Percentiles rank a stretch among this genome's conserved stretches.
phyloP scores from a whole-genome alignment of 2,888 invertebrate genomes.

The Bedellia somnulentella region DNA sequence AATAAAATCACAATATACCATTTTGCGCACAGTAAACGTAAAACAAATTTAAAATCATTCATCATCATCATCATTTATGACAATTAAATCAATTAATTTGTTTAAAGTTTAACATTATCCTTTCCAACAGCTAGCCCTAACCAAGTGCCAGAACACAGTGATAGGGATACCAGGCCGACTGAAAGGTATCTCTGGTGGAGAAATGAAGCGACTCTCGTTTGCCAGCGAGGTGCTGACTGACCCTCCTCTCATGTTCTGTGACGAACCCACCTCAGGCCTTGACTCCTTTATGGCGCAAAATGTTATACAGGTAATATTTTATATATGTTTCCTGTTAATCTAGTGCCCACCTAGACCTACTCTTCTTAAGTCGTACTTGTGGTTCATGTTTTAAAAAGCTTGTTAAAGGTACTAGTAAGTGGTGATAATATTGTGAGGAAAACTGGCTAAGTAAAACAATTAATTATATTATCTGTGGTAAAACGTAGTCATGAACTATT shows the following conservation, averaged over 20 bases:
- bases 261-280: constrained; percentile 95
- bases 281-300: constrained; percentile 97
- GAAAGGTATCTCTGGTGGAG: constrained; percentile 95
- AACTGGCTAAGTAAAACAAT: no score
- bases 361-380: no score
- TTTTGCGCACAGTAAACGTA: no score
- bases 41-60: no score
- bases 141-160: constrained; percentile 86
- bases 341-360: neutral
- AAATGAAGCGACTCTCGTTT: constrained; percentile 92
- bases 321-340: neutral
- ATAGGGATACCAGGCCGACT: constrained; percentile 87
- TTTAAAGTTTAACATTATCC: neutral
- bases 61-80: no score
- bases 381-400: no score
- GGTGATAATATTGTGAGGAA: no score
- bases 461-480: no score
- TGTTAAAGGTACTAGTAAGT: no score
- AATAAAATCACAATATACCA: no score
- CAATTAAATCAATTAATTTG: no score
- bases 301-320: constrained; percentile 74
- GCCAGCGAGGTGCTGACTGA: constrained; percentile 96
- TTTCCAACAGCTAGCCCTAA: constrained; percentile 70
- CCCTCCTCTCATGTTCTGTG: constrained; percentile 93
- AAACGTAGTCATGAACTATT: no score